Evolutionary conservation across 2,888 invertebrate genomes (phyloP).

Genomic region (Pristionchus japonicus): DNA sequence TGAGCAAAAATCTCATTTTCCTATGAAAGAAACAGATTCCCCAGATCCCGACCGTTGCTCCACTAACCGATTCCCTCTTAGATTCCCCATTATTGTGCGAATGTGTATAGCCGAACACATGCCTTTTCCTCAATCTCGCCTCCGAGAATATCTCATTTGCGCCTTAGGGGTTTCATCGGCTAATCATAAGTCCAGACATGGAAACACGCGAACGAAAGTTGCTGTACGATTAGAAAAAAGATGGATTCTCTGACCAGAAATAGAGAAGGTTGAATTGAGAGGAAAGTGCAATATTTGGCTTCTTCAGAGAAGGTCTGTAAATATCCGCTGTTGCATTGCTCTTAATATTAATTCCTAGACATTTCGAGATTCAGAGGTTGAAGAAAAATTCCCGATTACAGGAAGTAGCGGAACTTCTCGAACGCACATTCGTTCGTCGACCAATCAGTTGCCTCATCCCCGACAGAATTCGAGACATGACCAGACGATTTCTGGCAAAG

Average conservation of each 20-base stretch:
- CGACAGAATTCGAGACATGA: not conserved
- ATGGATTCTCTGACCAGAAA: not conserved
- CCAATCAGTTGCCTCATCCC: not conserved
- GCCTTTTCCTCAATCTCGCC: not conserved
- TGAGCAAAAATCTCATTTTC: conserved; percentile 1
- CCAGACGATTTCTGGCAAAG: not conserved
- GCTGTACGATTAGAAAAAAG: not conserved
- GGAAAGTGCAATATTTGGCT: no score
- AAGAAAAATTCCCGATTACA: not conserved
- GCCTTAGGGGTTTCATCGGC: not conserved
- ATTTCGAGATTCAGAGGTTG: no score
- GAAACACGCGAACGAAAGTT: not conserved
- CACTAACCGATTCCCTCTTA: not conserved
- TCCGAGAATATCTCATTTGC: conserved; percentile 19
- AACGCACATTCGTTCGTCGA: conserved; percentile 33
- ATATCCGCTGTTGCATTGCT: no score
- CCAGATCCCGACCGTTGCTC: not conserved
- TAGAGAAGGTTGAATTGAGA: no score
- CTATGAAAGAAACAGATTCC: no score
- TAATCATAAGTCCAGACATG: not conserved
- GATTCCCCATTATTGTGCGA: not conserved
- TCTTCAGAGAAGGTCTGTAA: no score
- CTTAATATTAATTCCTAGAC: no score
- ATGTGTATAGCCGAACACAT: not conserved
- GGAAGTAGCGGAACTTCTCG: conserved; percentile 45